phyloP scores from a whole-genome alignment of 2,888 invertebrate species.

The Caenorhabditis drosophilae region DNA sequence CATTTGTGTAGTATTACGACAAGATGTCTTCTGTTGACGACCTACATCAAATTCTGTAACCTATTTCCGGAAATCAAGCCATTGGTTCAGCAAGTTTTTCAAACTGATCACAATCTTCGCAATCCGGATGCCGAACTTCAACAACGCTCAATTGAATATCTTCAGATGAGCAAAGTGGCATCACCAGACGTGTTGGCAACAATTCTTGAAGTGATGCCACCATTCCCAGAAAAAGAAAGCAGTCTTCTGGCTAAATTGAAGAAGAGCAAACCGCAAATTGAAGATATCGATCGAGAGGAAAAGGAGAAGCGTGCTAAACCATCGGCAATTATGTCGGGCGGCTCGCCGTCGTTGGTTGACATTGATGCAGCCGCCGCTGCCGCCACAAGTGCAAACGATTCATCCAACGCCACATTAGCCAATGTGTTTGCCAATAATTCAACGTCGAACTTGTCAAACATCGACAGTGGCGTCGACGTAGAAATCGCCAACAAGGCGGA shows the following conservation, averaged over 20 bases:
- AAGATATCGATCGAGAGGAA: constrained; percentile 74
- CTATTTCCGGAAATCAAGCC: constrained; percentile 96
- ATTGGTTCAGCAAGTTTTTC: constrained; percentile 83
- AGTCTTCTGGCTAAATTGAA: constrained; percentile 95
- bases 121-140: constrained; percentile 98
- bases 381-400: constrained; percentile 29
- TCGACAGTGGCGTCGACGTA: constrained; percentile 10
- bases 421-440: constrained; percentile 31
- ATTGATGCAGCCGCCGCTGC: constrained; percentile 27
- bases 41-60: constrained; percentile 98
- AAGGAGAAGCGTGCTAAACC: constrained; percentile 68
- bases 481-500: constrained; percentile 41
- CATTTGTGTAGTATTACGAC: constrained; percentile 97
- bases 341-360: constrained; percentile 40
- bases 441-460: constrained; percentile 1
- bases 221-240: constrained; percentile 91
- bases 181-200: constrained; percentile 87
- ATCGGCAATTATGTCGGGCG: constrained; percentile 36
- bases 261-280: constrained; percentile 94
- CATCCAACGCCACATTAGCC: constrained; percentile 15
- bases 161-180: constrained; percentile 92
- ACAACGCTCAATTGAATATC: constrained; percentile 95
- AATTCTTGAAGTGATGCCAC: constrained; percentile 95
- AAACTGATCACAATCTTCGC: constrained; percentile 86
- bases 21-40: constrained; percentile 90